Evolutionary conservation across 2,113 vertebrate species (phyloP), one percentile per base, ranked within the genome.

Genomic region (Hystrix cristata): DNA sequence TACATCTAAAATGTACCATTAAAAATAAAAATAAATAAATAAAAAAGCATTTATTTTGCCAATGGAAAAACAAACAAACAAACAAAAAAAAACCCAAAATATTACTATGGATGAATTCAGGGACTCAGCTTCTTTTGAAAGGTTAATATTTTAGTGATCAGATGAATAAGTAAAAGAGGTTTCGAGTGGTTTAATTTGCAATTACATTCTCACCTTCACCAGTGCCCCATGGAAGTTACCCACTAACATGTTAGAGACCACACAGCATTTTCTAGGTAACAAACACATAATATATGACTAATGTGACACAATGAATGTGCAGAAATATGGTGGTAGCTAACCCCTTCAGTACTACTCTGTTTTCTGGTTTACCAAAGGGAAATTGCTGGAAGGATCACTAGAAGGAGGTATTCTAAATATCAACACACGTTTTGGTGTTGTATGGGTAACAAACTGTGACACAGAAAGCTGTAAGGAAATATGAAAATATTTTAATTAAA

Each of bases 61-160:
- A 38, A 38, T 38, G 38, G 38, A 38, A 38, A 38, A 38, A 38
- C 38, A 38, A 38, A 38, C 38, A 38, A 38, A 38, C 38, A 38
- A 38, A 38, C 38, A 38, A 38, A 38, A 38, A 38, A 38, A 38
- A 38, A 2, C 38, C 38, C 38, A 38, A 38, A 38, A 38, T 38
- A 93, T 81, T 85, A 76, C 29, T 82, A 25, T 74, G 21, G 27
- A 94, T 72, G 14, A 60, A 90, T 90, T 95, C 51, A 62, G 64
- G n/a, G 3, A 13, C 57, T 92, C 69, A 60, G 67, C 46, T 80
- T 53, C 18, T 53, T 94, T 89, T 25, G 48, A 7, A 64, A 57
- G 43, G 64, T 78, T 60, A 67, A 23, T 51, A 71, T 91, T 4
- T 76, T 69, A 59, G 46, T 74, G 48, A 38, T 38, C 4, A 72